Evolutionary conservation across 1,140 invertebrate species (phyloP), one percentile per base, ranked within the genome.

Genomic region (Holcopasites calliopsidis): DNA sequence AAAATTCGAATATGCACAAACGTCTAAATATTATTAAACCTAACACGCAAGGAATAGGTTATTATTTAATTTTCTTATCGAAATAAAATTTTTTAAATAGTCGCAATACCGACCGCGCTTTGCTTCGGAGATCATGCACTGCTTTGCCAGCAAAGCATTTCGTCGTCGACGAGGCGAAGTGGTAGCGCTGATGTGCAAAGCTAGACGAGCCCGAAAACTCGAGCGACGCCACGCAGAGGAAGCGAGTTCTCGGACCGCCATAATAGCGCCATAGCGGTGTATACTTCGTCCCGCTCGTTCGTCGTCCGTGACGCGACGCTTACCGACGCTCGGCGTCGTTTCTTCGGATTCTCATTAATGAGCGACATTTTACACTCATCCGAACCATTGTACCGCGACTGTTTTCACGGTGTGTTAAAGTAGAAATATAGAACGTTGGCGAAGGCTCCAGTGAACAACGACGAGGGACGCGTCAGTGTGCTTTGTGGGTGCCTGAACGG

Each of bases 241-340:
- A 82, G 73, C 81, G 75, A 84, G 80, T 84, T 85, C 80, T 81
- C 58, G 69, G 68, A 83, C 85, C 87, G 88, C 89, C 89, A 90
- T 90, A 74, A 83, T 69, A 83, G 82, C 77, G 82, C 77, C 79
- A 79, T 77, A 70, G 81, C 86, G 83, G 88, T 89, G 78, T 87
- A 79, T 82, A 85, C 77, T 82, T 86, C 79, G 76, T 89, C 83
- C 85, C 33, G 71, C 73, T 82, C 60, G 82, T 74, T 71, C 44
- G 79, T 85, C 70, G 82, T 69, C 72, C 31, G 79, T 77, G 85
- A 87, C 87, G 84, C 85, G 86, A 87, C 85, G 86, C 83, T 91
- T 91, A 91, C 90, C 90, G 89, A 91, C 90, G 90, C 89, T 90
- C 90, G 89, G 89, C 89, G 89, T 90, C 85, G 71, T 77, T 72